Base-by-base conservation (phyloP, 2,888 invertebrate genomes). In the Selenia dentaria region DNA sequence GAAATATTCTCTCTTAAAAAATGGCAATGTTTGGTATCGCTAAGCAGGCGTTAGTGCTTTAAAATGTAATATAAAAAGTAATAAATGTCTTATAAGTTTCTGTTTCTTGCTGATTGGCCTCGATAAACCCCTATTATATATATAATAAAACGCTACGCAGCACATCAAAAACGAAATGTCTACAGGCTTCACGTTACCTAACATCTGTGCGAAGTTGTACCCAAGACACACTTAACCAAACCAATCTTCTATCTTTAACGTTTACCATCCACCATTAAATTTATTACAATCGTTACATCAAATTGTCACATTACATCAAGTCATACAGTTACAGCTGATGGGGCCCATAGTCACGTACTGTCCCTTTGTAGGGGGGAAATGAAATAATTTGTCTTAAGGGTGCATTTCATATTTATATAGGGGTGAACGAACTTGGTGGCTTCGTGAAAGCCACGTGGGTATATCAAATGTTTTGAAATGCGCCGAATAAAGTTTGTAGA, bases 351-450 rank as follows among this genome's bases (percentile, higher is more conserved):
- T 78, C 88, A 86, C 87, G 86, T 87, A 77, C 74, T 71, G 56
- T 70, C 76, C 82, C 83, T 84, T 79, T 79, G 77, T 72, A 78
- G 76, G 74, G 80, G n/a, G 89, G 88, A 90, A 89, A 89, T 90
- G 89, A 90, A 90, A 89, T 87, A 86, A 90, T 90, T 89, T 89
- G 88, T 89, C 90, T 85, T 72, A 68, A 80, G 89, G 89, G 90
- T 88, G 89, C 85, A 88, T 88, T 86, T 86, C 85, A 85, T 88
- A 89, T 87, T 83, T 80, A 70, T 71, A 72, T 62, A 60, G 54
- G 76, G 88, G 80, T 85, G 82, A 87, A 83, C 62, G 84, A 83
- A 76, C 83, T 60, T 42, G 20, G n/a, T 2, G 33, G 10, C n/a
- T n/a, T n/a, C 6, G 18, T 5, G 6, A 8, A 22, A 31, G 22